These are phyloP conservation scores for Bombyx mandarina DNA, from an alignment of 1,140 invertebrate species.

Conservation along the genomic window DNA sequence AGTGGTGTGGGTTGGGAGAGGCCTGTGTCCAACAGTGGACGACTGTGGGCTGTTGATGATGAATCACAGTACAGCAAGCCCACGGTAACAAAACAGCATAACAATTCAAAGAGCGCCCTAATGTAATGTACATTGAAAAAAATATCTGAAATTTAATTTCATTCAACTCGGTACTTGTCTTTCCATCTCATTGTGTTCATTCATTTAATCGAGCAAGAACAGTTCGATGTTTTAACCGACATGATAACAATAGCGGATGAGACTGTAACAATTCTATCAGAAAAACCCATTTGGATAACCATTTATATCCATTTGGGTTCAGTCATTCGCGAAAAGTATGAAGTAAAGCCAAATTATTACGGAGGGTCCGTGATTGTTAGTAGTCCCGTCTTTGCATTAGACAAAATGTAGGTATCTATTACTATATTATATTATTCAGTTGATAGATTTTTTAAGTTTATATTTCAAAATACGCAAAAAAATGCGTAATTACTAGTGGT, in stretches of 20 bases:
- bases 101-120: no score
- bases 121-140: no score
- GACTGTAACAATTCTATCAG: slow-evolving; percentile 43
- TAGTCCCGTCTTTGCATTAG: neutral
- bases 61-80: no score
- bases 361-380: slow-evolving; percentile 36
- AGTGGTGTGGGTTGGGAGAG: no score
- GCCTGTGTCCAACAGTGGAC: no score
- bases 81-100: no score
- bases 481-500: no score
- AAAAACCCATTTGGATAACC: slow-evolving; percentile 24
- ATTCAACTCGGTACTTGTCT: no score
- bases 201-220: no score
- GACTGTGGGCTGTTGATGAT: no score
- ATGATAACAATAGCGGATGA: slow-evolving; percentile 13
- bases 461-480: neutral
- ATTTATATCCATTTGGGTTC: slow-evolving; percentile 33
- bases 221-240: slow-evolving; percentile 8
- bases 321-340: slow-evolving; percentile 54
- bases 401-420: neutral
- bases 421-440: neutral
- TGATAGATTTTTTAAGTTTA: neutral
- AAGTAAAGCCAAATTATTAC: slow-evolving; percentile 59
- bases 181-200: no score
- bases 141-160: no score